phyloP scores from a whole-genome alignment of 2,797 vertebrate genomes.

The Apodemus agrarius region DNA sequence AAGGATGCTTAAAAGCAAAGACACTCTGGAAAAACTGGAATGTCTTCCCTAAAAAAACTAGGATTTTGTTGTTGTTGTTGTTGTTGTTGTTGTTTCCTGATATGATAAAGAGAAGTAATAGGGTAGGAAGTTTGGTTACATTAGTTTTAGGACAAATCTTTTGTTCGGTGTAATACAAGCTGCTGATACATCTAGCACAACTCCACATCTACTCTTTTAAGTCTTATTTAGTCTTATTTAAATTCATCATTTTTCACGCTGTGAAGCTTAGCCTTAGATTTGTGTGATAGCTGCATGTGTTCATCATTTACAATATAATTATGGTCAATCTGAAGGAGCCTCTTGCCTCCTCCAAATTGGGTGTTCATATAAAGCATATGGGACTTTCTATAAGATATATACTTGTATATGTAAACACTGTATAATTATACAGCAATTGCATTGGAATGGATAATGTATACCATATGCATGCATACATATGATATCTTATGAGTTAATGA shows the following conservation, averaged over 20 bases:
- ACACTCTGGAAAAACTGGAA: neutral
- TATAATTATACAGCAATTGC: neutral
- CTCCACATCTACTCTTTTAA: neutral
- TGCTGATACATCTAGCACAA: neutral
- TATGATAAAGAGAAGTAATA: neutral
- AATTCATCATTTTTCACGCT: neutral
- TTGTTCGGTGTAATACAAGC: neutral
- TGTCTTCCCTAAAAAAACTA: neutral
- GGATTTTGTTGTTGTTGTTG: rapidly evolving
- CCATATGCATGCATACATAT: neutral
- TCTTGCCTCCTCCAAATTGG: neutral
- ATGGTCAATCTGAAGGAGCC: neutral
- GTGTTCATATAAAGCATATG: neutral
- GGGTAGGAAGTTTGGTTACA: neutral
- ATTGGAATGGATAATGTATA: neutral
- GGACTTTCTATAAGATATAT: neutral
- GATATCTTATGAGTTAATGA: neutral
- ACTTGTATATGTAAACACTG: too few species aligned
- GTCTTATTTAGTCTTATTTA: neutral
- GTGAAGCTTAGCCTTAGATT: neutral
- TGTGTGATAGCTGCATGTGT: neutral
- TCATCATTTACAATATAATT: neutral
- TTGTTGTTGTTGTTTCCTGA: neutral
- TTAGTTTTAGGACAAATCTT: neutral
- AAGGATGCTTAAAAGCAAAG: neutral